Conservation (phyloP, 2,797 vertebrate genomes). For the Semaprochilodus insignis region DNA sequence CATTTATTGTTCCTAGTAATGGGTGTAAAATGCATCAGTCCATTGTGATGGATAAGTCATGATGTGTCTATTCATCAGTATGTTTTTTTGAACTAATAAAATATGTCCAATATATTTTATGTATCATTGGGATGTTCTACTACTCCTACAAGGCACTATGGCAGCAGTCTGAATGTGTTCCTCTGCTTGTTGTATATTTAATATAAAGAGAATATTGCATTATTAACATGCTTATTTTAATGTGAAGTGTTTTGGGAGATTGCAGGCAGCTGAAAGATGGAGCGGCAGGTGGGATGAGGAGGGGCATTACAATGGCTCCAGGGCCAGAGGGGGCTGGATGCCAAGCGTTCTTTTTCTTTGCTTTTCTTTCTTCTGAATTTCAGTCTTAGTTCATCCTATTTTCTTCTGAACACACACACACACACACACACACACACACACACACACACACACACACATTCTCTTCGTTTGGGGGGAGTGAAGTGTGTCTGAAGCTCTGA, state of each 20-base stretch:
- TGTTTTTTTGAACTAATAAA: too few relatives aligned
- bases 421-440: background rate
- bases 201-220: too few relatives aligned
- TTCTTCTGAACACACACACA: slow-evolving; percentile 51
- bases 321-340: slow-evolving; percentile 54
- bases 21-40: too few relatives aligned
- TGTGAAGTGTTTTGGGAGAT: background rate
- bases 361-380: slow-evolving; percentile 4
- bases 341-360: background rate
- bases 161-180: too few relatives aligned
- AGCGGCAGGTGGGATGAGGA: slow-evolving; percentile 70
- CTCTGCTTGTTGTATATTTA: too few relatives aligned
- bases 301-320: slow-evolving; percentile 69
- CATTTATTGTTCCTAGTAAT: too few relatives aligned
- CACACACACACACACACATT: background rate
- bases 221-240: too few relatives aligned
- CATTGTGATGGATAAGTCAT: too few relatives aligned
- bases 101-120: too few relatives aligned
- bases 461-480: background rate
- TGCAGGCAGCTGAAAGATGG: slow-evolving; percentile 48
- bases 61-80: too few relatives aligned
- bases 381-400: background rate
- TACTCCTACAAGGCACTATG: too few relatives aligned
- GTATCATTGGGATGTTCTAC: too few relatives aligned
- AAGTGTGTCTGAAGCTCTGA: slow-evolving; percentile 36